Evolutionary conservation across 92 coral and sea anemone species (phyloP), one percentile per base, ranked within the genome.

Genomic region (Anthopleura xanthogrammica): DNA sequence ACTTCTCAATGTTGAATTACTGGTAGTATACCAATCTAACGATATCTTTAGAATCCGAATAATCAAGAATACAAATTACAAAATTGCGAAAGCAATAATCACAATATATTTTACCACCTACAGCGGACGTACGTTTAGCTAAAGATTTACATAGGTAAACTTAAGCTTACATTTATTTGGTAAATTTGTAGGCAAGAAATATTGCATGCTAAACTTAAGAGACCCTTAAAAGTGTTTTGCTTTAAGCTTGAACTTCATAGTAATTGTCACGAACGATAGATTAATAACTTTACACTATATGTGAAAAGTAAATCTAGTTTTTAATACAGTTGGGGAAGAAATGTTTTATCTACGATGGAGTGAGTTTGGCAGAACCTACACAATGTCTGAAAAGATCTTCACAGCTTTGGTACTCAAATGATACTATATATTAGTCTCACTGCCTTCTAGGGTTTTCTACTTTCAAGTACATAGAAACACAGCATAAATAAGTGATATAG

Each of bases 401-500:
- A 11, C 0, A 2, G 70, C 11, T 62, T 29, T 29, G 40, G 39
- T 11, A 68, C 41, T 60, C 58, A 12, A 39, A 20, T 78, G 48
- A 64, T 46, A 79, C 66, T 10, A 39, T 43, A 75, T 13, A 17
- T 22, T 29, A 24, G 43, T 56, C 4, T 56, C 65, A 17, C 46
- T 43, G 83, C 41, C 41, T 58, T 41, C 64, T 24, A 62, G 52
- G 65, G 48, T 48, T 41, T 64, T 68, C 87, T 84, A 81, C 78
- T 82, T 74, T 85, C 76, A 52, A 29, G 87, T 43, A 71, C 83
- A 76, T 78, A 75, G 87, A 85, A 86, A 86, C 90, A 82, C 81
- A 50, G 55, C 83, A 91, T 91, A 74, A 89, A 91, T 93, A 87
- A 93, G 80, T 85, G 70, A 89, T 87, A 57, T 83, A 64, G 65